phyloP scores from a whole-genome alignment of 2,113 vertebrate species.

The Callionymus lyra region DNA sequence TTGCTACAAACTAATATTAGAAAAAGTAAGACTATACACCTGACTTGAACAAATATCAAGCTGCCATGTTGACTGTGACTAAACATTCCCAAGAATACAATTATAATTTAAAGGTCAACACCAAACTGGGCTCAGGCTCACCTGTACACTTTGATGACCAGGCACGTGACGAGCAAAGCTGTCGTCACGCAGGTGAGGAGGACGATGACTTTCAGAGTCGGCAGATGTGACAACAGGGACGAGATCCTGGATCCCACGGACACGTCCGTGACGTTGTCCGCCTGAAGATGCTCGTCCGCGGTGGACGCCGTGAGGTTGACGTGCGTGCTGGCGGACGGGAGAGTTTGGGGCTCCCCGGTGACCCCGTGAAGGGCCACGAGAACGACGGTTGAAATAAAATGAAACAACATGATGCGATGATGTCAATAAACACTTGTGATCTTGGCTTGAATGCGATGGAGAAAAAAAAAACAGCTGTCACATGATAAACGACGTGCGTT shows the following conservation, averaged over 20 bases:
- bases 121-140: conserved; percentile 49
- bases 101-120: too few species aligned
- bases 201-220: conserved; percentile 79
- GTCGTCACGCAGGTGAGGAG: conserved; percentile 76
- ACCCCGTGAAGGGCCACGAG: conserved; percentile 36
- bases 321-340: conserved; percentile 40
- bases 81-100: too few species aligned
- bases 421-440: too few species aligned
- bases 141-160: conserved; percentile 84
- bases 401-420: conserved; percentile 23
- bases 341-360: conserved; percentile 25
- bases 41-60: neutral
- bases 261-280: conserved; percentile 36
- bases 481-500: conserved; percentile 12
- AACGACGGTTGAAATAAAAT: conserved; percentile 33
- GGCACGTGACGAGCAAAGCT: conserved; percentile 73
- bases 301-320: conserved; percentile 47
- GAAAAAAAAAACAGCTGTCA: conserved; percentile 43
- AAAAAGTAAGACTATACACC: neutral
- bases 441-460: neutral
- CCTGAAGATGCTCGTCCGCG: conserved; percentile 7
- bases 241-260: conserved; percentile 61
- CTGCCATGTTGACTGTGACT: neutral
- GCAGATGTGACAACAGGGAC: conserved; percentile 72
- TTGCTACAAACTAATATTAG: too few species aligned